Conservation (phyloP, 1,140 invertebrate species). For the Littorina saxatilis region DNA sequence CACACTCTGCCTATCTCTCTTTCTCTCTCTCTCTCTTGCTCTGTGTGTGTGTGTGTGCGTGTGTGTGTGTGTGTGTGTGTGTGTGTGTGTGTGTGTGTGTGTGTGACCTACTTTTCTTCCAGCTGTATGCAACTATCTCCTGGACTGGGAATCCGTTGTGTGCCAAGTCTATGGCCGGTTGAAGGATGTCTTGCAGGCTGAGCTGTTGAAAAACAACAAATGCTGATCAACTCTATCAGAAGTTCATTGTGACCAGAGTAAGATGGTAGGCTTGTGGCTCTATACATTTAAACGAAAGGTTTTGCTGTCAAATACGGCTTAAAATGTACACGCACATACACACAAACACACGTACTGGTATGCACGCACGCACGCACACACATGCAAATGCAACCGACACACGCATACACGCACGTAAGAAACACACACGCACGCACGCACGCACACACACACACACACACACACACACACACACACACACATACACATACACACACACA, state of each 20-base stretch:
- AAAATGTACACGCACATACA: no score
- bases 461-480: conserved; percentile 17
- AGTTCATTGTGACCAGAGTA: no score
- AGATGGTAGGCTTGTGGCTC: no score
- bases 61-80: neutral
- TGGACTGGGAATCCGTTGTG: conserved; percentile 74
- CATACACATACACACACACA: neutral
- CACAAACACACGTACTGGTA: no score
- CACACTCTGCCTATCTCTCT: no score
- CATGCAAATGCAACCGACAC: neutral
- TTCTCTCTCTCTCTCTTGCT: no score
- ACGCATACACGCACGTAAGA: no score
- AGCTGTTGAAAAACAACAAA: conserved; percentile 49
- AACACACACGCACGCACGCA: conserved; percentile 15
- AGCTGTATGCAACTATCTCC: conserved; percentile 60
- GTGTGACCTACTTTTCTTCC: conserved; percentile 63
- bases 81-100: conserved; percentile 2
- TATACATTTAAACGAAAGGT: neutral
- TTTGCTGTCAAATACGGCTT: neutral
- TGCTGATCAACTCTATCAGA: no score
- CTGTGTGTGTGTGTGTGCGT: no score
- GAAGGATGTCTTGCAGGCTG: conserved; percentile 55
- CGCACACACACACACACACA: neutral
- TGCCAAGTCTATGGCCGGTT: conserved; percentile 72
- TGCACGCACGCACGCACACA: no score